Evolutionary conservation across 2,113 vertebrate species (phyloP).

Genomic region (Rhegmatorhina hoffmannsi): DNA sequence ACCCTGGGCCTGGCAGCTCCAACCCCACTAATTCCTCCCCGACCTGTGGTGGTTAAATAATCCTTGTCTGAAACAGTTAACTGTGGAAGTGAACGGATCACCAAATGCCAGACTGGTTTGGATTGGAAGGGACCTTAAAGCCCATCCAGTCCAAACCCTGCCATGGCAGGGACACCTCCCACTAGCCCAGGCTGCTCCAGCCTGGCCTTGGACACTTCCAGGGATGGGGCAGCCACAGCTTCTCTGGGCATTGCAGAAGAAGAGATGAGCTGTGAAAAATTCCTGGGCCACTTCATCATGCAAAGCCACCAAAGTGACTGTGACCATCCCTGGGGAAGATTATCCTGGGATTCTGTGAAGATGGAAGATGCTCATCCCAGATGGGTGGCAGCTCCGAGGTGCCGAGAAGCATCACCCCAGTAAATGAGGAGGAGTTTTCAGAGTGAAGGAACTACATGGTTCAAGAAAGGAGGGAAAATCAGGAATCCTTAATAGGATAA

Average conservation of each 20-base stretch:
- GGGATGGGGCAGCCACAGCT: background rate
- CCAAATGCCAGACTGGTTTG: background rate
- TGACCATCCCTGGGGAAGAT: background rate
- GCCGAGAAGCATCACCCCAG: background rate
- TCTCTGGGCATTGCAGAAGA: background rate
- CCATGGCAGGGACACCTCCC: background rate
- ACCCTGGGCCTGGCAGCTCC: rapidly evolving
- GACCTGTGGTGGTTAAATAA: rapidly evolving
- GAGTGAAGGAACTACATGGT: background rate
- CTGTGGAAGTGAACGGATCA: rapidly evolving
- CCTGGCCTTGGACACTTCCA: background rate
- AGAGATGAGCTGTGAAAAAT: background rate
- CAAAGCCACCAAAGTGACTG: background rate
- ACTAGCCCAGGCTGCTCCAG: background rate
- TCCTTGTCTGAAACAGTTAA: background rate
- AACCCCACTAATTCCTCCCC: background rate
- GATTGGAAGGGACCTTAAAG: background rate
- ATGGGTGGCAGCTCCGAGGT: background rate
- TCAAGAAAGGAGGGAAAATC: background rate
- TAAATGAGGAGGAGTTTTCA: rapidly evolving
- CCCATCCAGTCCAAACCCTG: background rate
- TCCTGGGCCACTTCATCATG: background rate
- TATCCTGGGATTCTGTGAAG: background rate
- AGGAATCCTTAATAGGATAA: background rate
- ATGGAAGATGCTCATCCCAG: background rate